Evolutionary conservation across 2,113 vertebrate genomes (phyloP).

Genomic region (Cephalopterus ornatus): DNA sequence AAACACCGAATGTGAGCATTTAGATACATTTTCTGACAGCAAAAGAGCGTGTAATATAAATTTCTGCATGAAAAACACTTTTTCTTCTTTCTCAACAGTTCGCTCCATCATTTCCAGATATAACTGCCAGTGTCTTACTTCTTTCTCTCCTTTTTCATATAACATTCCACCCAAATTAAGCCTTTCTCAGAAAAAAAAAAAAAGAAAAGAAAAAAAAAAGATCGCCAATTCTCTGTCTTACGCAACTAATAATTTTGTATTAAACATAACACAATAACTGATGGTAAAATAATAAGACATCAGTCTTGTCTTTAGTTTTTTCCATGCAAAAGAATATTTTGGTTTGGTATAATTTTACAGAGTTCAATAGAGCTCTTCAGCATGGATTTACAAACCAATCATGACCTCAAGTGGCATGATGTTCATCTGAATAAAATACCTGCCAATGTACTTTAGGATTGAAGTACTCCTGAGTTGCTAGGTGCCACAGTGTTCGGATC

Average conservation of each 20-base stretch:
- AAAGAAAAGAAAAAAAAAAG: rapidly evolving
- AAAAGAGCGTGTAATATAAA: neutral
- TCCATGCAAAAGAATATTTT: neutral
- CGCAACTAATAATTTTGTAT: neutral
- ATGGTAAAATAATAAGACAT: neutral
- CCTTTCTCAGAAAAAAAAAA: neutral
- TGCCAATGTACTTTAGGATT: neutral
- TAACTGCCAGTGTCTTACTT: neutral
- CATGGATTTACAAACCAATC: neutral
- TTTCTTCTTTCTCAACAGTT: neutral
- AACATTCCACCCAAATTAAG: neutral
- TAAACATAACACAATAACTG: neutral
- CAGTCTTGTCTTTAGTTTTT: neutral
- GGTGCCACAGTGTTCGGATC: neutral
- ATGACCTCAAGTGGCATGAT: neutral
- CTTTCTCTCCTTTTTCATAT: neutral
- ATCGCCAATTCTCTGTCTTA: neutral
- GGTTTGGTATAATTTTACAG: neutral
- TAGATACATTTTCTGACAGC: neutral
- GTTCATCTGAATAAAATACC: neutral
- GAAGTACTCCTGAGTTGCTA: conserved; percentile 24
- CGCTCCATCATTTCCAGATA: neutral
- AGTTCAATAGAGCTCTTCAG: neutral
- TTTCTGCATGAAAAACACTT: neutral
- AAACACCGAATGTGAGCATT: neutral